A percentile compares a stretch with the other conserved stretches of the same genome.
Conservation (phyloP, 2,113 vertebrate species). For the Lophura nycthemera region DNA sequence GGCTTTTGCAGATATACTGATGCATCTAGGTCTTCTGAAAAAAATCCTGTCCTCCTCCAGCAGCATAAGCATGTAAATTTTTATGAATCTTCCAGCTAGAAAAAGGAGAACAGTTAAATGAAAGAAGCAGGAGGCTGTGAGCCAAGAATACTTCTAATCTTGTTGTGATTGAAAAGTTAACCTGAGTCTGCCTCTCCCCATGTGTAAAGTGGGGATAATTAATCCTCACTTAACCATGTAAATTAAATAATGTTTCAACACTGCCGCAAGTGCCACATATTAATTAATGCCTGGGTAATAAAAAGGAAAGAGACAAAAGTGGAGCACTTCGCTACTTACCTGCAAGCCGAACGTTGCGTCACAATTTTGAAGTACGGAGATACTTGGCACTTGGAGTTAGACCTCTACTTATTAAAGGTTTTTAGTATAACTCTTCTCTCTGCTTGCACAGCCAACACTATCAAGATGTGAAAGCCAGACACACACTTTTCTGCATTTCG, state of each 20-base stretch:
- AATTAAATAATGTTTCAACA: slow-evolving; percentile 70
- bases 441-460: background rate
- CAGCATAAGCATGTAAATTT: background rate
- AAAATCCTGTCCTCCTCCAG: background rate
- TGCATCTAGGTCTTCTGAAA: background rate
- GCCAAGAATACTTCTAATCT: slow-evolving; percentile 42
- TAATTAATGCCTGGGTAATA: slow-evolving; percentile 60
- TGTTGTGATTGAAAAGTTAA: slow-evolving; percentile 47
- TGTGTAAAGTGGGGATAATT: slow-evolving; percentile 69
- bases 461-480: background rate
- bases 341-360: slow-evolving; percentile 2
- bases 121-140: slow-evolving; percentile 17
- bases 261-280: slow-evolving; percentile 53
- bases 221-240: slow-evolving; percentile 70
- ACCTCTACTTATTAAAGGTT: no score
- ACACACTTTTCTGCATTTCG: background rate
- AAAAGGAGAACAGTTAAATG: background rate
- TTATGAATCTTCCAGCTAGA: background rate
- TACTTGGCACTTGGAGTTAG: background rate
- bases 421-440: no score
- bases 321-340: slow-evolving; percentile 51
- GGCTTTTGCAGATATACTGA: background rate
- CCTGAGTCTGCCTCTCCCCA: slow-evolving; percentile 64
- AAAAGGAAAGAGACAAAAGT: slow-evolving; percentile 41
- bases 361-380: slow-evolving; percentile 2